These are phyloP conservation scores for Tapirus indicus DNA, from an alignment of 2,797 vertebrate species.

Conservation along the genomic window DNA sequence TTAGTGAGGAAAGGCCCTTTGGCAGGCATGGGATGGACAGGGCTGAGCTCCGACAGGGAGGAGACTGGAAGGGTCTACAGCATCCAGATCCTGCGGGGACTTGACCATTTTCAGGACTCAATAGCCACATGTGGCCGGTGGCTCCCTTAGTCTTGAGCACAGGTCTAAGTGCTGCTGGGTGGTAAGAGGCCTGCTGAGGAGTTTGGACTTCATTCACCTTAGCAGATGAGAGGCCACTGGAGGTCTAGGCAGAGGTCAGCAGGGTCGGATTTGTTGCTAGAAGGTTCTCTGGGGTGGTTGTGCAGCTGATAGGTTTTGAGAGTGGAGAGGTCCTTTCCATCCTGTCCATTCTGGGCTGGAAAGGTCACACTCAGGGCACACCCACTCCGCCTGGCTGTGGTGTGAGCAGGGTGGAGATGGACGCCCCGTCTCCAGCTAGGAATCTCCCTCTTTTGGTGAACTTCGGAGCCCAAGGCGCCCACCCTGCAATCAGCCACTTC, in stretches of 20 bases:
- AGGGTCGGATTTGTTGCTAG: not conserved
- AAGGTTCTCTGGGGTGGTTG: not conserved
- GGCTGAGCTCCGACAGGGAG: not conserved
- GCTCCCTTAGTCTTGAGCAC: not conserved
- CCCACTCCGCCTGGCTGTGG: not conserved
- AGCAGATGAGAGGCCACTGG: not conserved
- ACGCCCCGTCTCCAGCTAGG: not conserved
- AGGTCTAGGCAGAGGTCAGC: no score
- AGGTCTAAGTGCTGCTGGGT: not conserved
- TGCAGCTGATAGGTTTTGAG: not conserved
- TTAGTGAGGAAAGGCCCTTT: not conserved
- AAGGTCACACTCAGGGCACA: not conserved
- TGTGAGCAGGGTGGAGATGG: no score
- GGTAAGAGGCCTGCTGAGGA: not conserved
- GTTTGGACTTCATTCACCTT: not conserved
- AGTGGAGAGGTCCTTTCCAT: not conserved
- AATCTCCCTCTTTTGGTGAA: no score
- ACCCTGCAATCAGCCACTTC: not conserved
- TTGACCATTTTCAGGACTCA: not conserved
- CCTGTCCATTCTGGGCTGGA: not conserved
- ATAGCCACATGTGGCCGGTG: not conserved
- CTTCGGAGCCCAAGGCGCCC: fast-evolving
- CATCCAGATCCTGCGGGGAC: not conserved
- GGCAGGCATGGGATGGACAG: not conserved
- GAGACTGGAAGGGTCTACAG: not conserved